Evolutionary conservation across 2,888 invertebrate genomes (phyloP).

Genomic region (Epicampocera succincta): DNA sequence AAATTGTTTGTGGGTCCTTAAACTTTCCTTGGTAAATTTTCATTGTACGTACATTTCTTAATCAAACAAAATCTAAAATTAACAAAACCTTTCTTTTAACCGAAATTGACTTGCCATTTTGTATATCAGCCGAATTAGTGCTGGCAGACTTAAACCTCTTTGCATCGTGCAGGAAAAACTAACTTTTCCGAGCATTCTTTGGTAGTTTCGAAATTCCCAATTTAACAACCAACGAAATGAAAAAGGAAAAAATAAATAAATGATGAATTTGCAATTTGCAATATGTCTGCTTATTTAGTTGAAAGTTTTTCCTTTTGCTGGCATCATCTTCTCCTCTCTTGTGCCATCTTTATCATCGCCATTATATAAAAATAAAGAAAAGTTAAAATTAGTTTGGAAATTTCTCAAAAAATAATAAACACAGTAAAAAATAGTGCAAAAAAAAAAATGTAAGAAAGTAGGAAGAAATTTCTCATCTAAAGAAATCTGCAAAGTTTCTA

Average conservation of each 20-base stretch:
- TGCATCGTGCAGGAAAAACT: background rate
- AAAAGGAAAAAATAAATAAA: conserved; percentile 51
- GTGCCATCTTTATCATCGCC: conserved; percentile 4
- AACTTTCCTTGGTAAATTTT: no score
- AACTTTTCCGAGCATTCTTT: background rate
- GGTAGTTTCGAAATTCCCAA: conserved; percentile 27
- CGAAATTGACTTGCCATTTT: no score
- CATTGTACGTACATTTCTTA: no score
- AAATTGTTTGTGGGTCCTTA: no score
- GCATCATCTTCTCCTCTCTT: background rate
- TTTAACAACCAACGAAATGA: conserved; percentile 27
- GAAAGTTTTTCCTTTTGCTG: conserved; percentile 24
- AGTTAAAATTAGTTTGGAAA: conserved; percentile 60
- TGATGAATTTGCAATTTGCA: conserved; percentile 64
- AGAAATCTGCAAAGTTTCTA: conserved; percentile 61
- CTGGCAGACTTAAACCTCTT: no score
- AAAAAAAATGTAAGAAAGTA: conserved; percentile 1
- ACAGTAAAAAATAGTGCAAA: conserved; percentile 10
- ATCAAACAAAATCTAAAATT: no score
- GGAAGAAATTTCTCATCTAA: conserved; percentile 36
- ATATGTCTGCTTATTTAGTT: conserved; percentile 56
- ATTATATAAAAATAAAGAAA: conserved; percentile 26
- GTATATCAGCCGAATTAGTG: no score
- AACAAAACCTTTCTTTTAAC: no score
- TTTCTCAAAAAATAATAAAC: conserved; percentile 56